Base-by-base conservation (phyloP, 1,140 invertebrate species). In the Yoshiicerus persimilis region DNA sequence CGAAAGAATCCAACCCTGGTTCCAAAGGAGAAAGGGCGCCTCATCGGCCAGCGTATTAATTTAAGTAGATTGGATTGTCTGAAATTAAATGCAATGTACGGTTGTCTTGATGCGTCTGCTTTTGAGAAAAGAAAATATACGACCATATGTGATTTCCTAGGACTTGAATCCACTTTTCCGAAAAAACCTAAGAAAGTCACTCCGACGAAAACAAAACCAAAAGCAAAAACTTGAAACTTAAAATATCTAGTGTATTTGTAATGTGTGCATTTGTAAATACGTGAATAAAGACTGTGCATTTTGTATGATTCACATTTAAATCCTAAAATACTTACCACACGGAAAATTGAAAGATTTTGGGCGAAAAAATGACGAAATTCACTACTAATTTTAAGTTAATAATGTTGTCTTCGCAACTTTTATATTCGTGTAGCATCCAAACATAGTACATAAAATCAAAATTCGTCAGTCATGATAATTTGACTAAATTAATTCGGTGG, bases 41-140 rank as follows among this genome's bases (percentile, higher is more conserved):
- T 92, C 27, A 92, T 95, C 1, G 95, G 95, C 8, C 95, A 95
- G 91, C 92, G 95, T 70, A 93, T 93, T 90, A 93, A 93, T 84
- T 92, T 95, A 88, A 95, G 94, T 66, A 93, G 95, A 92, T 94
- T 94, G 5, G 95, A 96, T 90, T 96, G 95, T 91, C 91, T 95
- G 16, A 96, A 96, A 92, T 93, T 96, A 4, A 96, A 96, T 90
- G 94, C 95, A 89, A 91, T 96, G 4, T 96, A 96, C 89, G 94
- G 94, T 2, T 96, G 95, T 91, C 92, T 95, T 3, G 93, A 94
- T 64, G 93, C 92, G 89, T 93, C 93, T 4, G 90, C 91, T 25
- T 92, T 92, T 56, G 92, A 92, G 16, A 92, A 92, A 87, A 93
- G 94, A 89, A 95, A 95, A 93, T 95, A 95, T 91, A 94, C 94